Evolutionary conservation across 2,888 invertebrate species (phyloP).

Genomic region (Sphaerophoria taeniata): DNA sequence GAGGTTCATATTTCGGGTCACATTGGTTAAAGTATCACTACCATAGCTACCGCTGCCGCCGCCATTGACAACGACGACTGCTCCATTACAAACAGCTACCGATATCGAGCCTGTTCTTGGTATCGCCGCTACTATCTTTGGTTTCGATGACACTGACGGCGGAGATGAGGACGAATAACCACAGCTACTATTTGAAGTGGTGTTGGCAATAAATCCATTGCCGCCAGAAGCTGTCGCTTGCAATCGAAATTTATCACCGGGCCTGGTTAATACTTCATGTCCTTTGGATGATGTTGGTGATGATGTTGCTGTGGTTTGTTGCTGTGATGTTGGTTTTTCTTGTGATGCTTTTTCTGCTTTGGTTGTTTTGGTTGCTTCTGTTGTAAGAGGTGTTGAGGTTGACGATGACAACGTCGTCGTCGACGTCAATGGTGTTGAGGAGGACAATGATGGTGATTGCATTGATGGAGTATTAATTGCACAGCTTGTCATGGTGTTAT

Average conservation of each 20-base stretch:
- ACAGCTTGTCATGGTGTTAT: conserved; percentile 73
- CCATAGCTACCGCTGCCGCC: background rate
- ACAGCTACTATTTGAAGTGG: conserved; percentile 56
- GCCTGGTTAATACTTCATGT: conserved; percentile 66
- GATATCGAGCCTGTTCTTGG: conserved; percentile 26
- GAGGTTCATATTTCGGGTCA: conserved; percentile 62
- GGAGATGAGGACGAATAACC: background rate
- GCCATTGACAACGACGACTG: conserved; percentile 14
- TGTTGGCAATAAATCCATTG: conserved; percentile 74
- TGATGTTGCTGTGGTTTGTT: conserved; percentile 53
- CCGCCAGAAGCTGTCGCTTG: conserved; percentile 78
- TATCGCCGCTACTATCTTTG: conserved; percentile 23
- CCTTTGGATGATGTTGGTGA: conserved; percentile 50
- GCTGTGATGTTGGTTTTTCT: conserved; percentile 55
- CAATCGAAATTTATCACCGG: conserved; percentile 74
- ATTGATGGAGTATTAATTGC: conserved; percentile 72
- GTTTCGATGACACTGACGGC: conserved; percentile 2
- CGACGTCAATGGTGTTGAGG: conserved; percentile 67
- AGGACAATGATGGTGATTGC: conserved; percentile 71
- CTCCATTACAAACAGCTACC: conserved; percentile 62
- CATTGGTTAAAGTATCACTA: conserved; percentile 42
- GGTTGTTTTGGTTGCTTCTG: conserved; percentile 55
- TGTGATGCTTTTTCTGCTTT: conserved; percentile 62
- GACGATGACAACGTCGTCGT: conserved; percentile 51
- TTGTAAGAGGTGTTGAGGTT: conserved; percentile 39